These are phyloP conservation scores for Mus musculus DNA, from an alignment of 2,113 vertebrate genomes.

Conservation along the genomic window DNA sequence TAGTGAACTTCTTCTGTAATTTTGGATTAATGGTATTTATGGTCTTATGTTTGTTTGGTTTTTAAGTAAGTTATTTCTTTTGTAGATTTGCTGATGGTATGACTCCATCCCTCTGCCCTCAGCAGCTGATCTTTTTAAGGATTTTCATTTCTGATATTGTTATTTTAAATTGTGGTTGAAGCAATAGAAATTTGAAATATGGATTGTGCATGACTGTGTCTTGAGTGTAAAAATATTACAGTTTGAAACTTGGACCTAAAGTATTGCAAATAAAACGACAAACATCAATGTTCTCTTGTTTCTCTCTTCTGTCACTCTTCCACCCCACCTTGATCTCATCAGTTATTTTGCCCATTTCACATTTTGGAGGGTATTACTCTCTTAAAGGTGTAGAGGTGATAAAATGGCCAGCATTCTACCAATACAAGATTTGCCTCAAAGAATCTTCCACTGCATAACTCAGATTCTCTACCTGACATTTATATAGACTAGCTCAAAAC, in stretches of 20 bases:
- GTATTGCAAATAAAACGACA: conserved; percentile 91
- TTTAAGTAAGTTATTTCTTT: conserved; percentile 93
- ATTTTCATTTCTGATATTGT: conserved; percentile 90
- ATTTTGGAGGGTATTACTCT: not conserved
- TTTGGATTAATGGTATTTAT: conserved; percentile 94
- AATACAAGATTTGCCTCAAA: conserved; percentile 16
- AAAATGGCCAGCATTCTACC: not conserved
- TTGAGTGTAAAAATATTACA: conserved; percentile 99
- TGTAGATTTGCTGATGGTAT: conserved; percentile 90
- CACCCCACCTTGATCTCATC: not conserved
- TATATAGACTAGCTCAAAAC: conserved; percentile 10
- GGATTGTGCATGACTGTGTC: conserved; percentile 99
- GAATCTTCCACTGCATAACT: conserved; percentile 27
- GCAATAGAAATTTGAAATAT: conserved; percentile 99
- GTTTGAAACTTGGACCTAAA: conserved; percentile 98
- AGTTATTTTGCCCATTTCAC: not conserved
- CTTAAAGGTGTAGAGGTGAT: not conserved
- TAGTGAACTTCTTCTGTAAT: conserved; percentile 96
- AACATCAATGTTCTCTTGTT: conserved; percentile 78
- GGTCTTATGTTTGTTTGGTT: conserved; percentile 84
- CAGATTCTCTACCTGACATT: not conserved
- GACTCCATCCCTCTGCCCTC: conserved; percentile 91
- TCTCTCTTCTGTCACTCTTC: conserved; percentile 55
- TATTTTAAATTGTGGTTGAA: conserved; percentile 99
- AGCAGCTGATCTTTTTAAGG: conserved; percentile 86